These are phyloP conservation scores for Chloropsis hardwickii DNA, from an alignment of 2,113 vertebrate species.

Conservation along the genomic window DNA sequence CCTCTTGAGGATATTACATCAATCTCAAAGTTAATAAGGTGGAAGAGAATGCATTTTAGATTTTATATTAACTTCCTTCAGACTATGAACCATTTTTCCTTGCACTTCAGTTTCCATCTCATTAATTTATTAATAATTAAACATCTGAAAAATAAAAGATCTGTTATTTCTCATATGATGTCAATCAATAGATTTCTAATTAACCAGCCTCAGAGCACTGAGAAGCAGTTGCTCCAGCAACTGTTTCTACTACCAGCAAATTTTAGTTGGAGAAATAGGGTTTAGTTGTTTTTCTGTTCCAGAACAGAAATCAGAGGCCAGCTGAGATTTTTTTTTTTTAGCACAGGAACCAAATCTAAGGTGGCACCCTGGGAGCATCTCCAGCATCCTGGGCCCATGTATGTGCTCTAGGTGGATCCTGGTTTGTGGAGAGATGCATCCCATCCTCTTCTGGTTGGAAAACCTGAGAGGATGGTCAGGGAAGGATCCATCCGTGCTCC, in stretches of 20 bases:
- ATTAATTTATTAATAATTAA: conserved; percentile 69
- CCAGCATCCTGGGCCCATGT: not conserved
- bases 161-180: not conserved
- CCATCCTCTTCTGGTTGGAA: not conserved
- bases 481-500: not conserved
- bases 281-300: not conserved
- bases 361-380: not conserved
- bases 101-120: conserved; percentile 33
- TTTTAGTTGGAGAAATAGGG: not conserved
- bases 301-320: not conserved
- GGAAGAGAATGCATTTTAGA: conserved; percentile 31
- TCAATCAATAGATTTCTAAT: conserved; percentile 48
- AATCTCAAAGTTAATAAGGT: conserved; percentile 37
- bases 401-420: not conserved
- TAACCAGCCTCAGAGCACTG: not conserved
- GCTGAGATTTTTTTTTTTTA: not conserved
- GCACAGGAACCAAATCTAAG: not conserved
- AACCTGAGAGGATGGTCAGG: not conserved
- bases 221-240: not conserved
- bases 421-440: not conserved
- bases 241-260: not conserved
- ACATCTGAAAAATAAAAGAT: conserved; percentile 34
- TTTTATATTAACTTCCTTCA: conserved; percentile 56
- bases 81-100: conserved; percentile 10
- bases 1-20: conserved; percentile 25